Base-by-base conservation (phyloP, 2,113 vertebrate species). In the Anoplopoma fimbria region DNA sequence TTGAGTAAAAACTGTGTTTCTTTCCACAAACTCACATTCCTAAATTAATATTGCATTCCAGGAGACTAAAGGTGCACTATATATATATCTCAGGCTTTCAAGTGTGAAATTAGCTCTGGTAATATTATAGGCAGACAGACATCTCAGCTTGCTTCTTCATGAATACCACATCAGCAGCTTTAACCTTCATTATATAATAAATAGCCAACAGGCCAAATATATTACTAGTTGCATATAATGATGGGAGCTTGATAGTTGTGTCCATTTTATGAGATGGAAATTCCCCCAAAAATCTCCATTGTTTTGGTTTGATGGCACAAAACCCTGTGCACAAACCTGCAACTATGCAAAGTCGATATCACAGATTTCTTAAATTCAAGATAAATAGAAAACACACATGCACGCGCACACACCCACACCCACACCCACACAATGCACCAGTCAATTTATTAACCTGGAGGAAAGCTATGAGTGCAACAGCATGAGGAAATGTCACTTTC, bases 91-190 rank as follows among this genome's bases (percentile, higher is more conserved):
- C 70, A 75, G 42, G 64, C 72, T 88, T 75, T 89, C 47, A 74
- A 74, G 77, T 87, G 67, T 87, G 82, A 89, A 91, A 87, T 89
- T 51, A 87, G 67, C 65, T 84, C 63, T 69, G 68, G 14, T 75
- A 23, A 79, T 57, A 25, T 74, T 45, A 73, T 29, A 75, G 53
- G 23, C 42, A 83, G 40, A 62, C 55, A 69, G 34, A 83, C 36
- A 76, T 40, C 31, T 75, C 64, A 51, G 57, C 64, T 75, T 53
- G 27, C 13, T 40, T 77, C 67, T 58, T 64, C 27, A 69, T 45
- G 34, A 70, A 61, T 45, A 82, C 62, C 82, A 79, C 60, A 83
- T 72, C 65, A 75, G 36, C 34, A 75, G 71, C 63, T 57, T 79
- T 63, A 61, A 71, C 19, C 13, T 69, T 15, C n/a, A n/a, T 77